Conservation (phyloP, 2,888 invertebrate species). For the Cosmorhoe ocellata region DNA sequence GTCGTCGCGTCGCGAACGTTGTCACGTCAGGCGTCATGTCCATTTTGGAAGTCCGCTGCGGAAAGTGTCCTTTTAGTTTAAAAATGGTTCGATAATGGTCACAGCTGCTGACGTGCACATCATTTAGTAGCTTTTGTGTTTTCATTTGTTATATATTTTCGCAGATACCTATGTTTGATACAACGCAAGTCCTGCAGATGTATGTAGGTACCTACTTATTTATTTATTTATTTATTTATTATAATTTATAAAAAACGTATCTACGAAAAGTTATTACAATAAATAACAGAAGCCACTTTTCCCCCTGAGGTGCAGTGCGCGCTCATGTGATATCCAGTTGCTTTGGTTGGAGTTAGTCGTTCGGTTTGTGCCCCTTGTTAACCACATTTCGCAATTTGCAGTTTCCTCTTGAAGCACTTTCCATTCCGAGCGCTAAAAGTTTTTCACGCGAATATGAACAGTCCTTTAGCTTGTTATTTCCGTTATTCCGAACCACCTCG, state of each 20-base stretch:
- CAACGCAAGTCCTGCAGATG: too few relatives aligned
- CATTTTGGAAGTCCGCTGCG: conserved; percentile 62
- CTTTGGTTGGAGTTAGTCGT: conserved; percentile 15
- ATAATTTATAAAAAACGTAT: too few relatives aligned
- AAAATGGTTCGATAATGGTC: too few relatives aligned
- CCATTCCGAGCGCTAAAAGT: conserved; percentile 15
- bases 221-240: too few relatives aligned
- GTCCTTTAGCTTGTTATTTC: conserved; percentile 14
- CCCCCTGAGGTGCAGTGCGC: neutral
- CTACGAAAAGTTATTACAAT: too few relatives aligned
- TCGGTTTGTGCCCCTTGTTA: conserved; percentile 19
- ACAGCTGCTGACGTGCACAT: too few relatives aligned
- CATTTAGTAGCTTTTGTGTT: too few relatives aligned
- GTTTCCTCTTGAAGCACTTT: conserved; percentile 24
- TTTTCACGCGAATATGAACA: conserved; percentile 19
- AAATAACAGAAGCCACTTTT: too few relatives aligned
- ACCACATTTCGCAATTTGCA: conserved; percentile 23
- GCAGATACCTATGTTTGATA: too few relatives aligned
- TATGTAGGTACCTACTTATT: too few relatives aligned
- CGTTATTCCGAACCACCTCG: conserved; percentile 3
- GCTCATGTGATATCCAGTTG: conserved; percentile 8
- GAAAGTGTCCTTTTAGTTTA: neutral
- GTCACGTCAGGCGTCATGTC: conserved; percentile 57
- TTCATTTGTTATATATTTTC: too few relatives aligned
- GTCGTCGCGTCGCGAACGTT: conserved; percentile 57